These are phyloP conservation scores for Coendou prehensilis DNA, from an alignment of 2,797 vertebrate genomes.

Conservation along the genomic window DNA sequence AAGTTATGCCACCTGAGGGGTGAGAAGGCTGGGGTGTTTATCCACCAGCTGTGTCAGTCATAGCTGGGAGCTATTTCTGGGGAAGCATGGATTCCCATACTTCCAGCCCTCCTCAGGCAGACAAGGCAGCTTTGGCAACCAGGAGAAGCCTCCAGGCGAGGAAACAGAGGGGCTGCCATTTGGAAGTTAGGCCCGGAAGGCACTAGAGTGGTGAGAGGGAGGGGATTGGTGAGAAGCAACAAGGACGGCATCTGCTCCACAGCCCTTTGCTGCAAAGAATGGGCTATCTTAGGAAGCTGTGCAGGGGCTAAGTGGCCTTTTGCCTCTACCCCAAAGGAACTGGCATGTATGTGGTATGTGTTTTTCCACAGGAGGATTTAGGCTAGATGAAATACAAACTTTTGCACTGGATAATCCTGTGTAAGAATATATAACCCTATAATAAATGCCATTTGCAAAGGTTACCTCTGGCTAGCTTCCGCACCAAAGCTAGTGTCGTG, in stretches of 20 bases:
- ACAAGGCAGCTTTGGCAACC: neutral
- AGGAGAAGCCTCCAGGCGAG: neutral
- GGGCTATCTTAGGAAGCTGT: neutral
- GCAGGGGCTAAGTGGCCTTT: slow-evolving; percentile 21
- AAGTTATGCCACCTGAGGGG: neutral
- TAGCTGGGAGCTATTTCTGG: neutral
- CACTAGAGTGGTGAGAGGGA: neutral
- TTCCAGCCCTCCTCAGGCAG: neutral
- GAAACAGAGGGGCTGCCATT: neutral
- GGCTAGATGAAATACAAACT: slow-evolving; percentile 27
- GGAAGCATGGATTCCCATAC: neutral
- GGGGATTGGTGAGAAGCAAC: neutral
- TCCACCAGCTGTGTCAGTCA: neutral
- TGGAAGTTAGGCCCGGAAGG: neutral
- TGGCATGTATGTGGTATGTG: neutral
- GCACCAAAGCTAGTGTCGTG: neutral
- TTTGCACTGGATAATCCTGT: slow-evolving; percentile 33
- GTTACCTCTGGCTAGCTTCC: slow-evolving; percentile 56
- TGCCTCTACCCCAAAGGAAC: neutral
- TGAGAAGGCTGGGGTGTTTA: neutral
- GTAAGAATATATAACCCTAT: neutral
- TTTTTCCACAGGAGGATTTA: neutral
- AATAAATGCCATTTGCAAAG: slow-evolving; percentile 56
- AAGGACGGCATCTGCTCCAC: neutral
- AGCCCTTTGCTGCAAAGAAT: neutral